phyloP scores from a whole-genome alignment of 35 echinoderm and acorn worm genomes.

The Apostichopus parvimensis region DNA sequence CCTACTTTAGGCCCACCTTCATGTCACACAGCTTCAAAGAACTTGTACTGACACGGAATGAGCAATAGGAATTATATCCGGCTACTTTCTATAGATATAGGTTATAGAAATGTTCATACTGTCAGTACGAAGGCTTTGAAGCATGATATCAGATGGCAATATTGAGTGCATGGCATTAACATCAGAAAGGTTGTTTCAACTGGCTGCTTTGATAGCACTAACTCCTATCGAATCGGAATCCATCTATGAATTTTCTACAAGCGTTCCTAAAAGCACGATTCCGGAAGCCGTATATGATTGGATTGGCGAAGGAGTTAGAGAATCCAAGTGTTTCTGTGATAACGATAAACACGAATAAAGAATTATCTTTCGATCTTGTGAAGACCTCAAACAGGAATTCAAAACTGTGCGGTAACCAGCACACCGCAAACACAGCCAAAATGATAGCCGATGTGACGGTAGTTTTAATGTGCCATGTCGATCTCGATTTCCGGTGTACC shows the following conservation, averaged over 20 bases:
- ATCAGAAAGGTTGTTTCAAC: no score
- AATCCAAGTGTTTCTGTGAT: slow-evolving; percentile 14
- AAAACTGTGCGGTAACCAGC: slow-evolving; percentile 28
- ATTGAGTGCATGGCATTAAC: no score
- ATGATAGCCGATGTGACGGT: slow-evolving; percentile 35
- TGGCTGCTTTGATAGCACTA: no score
- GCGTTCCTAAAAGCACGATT: slow-evolving; percentile 5
- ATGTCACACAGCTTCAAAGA: no score
- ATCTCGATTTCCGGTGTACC: background rate
- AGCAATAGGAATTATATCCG: no score
- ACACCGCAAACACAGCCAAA: background rate
- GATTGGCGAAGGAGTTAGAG: slow-evolving; percentile 23
- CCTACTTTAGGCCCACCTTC: no score
- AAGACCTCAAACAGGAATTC: slow-evolving; percentile 18
- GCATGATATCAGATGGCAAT: no score
- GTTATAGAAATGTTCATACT: no score
- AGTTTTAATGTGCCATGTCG: slow-evolving; percentile 16
- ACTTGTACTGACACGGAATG: no score
- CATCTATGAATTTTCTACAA: background rate
- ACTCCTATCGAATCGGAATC: background rate
- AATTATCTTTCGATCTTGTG: background rate
- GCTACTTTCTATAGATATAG: no score
- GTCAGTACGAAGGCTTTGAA: no score
- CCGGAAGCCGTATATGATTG: slow-evolving; percentile 28
- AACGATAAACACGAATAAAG: background rate